These are phyloP conservation scores for Babyrousa celebensis DNA, from an alignment of 2,797 vertebrate genomes.

Conservation along the genomic window DNA sequence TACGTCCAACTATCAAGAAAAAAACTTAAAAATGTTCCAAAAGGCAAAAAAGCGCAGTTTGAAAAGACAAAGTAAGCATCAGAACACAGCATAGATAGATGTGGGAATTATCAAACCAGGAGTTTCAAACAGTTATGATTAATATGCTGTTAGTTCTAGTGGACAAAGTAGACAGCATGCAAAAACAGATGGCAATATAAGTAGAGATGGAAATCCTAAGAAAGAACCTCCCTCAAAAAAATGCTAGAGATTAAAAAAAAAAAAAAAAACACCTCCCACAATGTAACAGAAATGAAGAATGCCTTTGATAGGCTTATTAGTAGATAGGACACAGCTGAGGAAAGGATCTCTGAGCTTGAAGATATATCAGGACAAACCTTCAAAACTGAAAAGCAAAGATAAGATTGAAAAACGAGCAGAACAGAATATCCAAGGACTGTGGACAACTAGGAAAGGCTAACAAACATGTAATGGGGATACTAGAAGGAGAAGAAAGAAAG, in stretches of 20 bases:
- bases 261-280: not conserved
- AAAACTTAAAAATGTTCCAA: constrained; percentile 7
- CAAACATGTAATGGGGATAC: not conserved
- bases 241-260: not conserved
- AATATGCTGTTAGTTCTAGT: not conserved
- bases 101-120: not conserved
- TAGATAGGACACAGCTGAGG: not conserved
- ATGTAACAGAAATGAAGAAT: constrained; percentile 37
- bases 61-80: constrained; percentile 23
- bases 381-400: constrained; percentile 9
- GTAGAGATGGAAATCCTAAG: not conserved
- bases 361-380: not conserved
- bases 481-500: not conserved
- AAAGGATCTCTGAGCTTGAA: constrained; percentile 37
- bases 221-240: not conserved
- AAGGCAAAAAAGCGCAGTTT: not conserved
- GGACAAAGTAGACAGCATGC: not conserved
- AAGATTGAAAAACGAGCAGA: not conserved
- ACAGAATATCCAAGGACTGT: not conserved
- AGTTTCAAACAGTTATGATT: not conserved
- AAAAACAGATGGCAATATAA: constrained; percentile 34
- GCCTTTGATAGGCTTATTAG: not conserved
- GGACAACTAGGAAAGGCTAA: not conserved
- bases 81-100: not conserved
- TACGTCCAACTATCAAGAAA: not conserved